Conservation (phyloP, 2,113 vertebrate genomes). For the Gasterosteus nipponicus region DNA sequence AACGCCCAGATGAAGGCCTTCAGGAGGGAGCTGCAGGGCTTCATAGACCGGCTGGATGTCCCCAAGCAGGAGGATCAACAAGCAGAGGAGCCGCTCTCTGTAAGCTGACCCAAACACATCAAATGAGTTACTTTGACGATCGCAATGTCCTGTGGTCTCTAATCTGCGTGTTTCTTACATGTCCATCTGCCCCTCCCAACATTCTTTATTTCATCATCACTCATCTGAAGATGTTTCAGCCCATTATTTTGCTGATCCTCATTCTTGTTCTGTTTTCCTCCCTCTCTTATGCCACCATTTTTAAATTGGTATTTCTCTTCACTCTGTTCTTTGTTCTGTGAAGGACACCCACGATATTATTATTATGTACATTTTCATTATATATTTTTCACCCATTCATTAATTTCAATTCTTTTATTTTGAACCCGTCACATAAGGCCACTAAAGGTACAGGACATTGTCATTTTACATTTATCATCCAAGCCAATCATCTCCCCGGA, state of each 20-base stretch:
- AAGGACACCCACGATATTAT: constrained; percentile 52
- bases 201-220: constrained; percentile 64
- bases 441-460: constrained; percentile 86
- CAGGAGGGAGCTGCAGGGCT: constrained; percentile 96
- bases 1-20: constrained; percentile 99
- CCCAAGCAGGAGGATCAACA: constrained; percentile 92
- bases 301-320: constrained; percentile 98
- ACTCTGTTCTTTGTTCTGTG: constrained; percentile 99
- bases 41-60: constrained; percentile 96
- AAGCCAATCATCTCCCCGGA: constrained; percentile 76
- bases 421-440: constrained; percentile 87
- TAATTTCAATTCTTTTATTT: constrained; percentile 87
- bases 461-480: constrained; percentile 84
- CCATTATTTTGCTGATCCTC: constrained; percentile 99
- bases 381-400: constrained; percentile 75
- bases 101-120: constrained; percentile 77
- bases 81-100: constrained; percentile 95
- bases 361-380: constrained; percentile 28
- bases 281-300: constrained; percentile 98
- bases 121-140: neutral
- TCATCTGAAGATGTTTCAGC: constrained; percentile 97
- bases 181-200: constrained; percentile 43
- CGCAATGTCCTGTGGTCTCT: neutral
- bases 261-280: constrained; percentile 99
- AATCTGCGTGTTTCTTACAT: neutral